These are phyloP conservation scores for Criorhina ranunculi DNA, from an alignment of 2,888 invertebrate species.

Conservation along the genomic window DNA sequence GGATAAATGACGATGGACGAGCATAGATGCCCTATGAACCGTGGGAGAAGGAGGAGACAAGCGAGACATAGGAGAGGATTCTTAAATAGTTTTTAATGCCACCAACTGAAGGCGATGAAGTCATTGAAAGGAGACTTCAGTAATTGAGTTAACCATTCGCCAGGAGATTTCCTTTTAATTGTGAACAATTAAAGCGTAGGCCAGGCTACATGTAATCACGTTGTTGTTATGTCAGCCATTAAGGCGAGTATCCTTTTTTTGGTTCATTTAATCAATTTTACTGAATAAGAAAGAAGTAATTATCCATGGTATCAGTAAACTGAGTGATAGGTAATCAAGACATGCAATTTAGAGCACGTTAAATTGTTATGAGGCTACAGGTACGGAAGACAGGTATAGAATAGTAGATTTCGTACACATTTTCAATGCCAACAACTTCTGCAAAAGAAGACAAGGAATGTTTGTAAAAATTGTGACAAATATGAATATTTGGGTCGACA, in stretches of 20 bases:
- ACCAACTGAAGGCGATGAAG: constrained; percentile 71
- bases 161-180: constrained; percentile 72
- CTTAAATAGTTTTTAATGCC: constrained; percentile 76
- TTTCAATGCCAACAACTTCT: too few relatives aligned
- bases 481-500: too few relatives aligned
- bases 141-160: constrained; percentile 72
- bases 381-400: too few relatives aligned
- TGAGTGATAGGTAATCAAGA: background rate
- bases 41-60: background rate
- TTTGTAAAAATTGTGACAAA: too few relatives aligned
- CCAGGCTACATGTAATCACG: constrained; percentile 57
- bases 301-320: background rate
- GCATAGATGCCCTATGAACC: constrained; percentile 58
- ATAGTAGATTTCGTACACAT: too few relatives aligned
- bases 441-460: too few relatives aligned
- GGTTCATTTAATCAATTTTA: constrained; percentile 5
- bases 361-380: background rate
- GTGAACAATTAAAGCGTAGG: constrained; percentile 65
- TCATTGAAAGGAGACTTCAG: constrained; percentile 66
- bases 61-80: constrained; percentile 23
- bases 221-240: constrained; percentile 45
- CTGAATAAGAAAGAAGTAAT: background rate
- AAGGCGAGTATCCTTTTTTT: constrained; percentile 5
- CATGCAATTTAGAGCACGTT: background rate
- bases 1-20: constrained; percentile 60